Base-by-base conservation (phyloP, 2,797 vertebrate species). In the Xerus rutilus region DNA sequence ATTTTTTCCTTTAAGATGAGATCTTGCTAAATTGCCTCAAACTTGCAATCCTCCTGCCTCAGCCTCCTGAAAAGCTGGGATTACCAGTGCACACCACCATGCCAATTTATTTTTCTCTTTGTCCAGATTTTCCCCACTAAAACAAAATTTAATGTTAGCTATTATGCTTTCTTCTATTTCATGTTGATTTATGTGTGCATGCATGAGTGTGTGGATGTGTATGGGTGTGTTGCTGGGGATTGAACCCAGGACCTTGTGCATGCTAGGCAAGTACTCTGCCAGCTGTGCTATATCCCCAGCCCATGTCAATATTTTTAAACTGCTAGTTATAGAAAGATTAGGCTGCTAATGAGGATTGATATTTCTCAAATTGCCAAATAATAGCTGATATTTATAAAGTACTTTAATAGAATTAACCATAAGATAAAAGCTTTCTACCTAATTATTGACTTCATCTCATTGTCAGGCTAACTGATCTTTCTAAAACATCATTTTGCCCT, bases 401-500 rank as follows among this genome's bases (percentile, higher is more conserved):
- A 8, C 28, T 30, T 86, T 95, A 92, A 64, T 54, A 77, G 32
- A 94, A 65, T 97, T 90, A 92, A 67, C 43, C 0, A 0, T 54
- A 82, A 25, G 47, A 54, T 94, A 92, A 95, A 93, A 20, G 96
- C 64, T 45, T 70, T 91, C 49, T 73, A 54, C 43, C n/a, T 57
- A 76, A 8, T 76, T 54, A 74, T 67, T 77, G 84, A 79, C 54
- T 95, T 23, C 57, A 67, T 84, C 82, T 82, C 84, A 79, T 73
- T 85, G 13, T 81, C 35, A 85, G 64, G 54, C 35, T 95, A 82
- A 62, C 89, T 84, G n/a, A 70, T 94, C 57, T 91, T 94, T 79
- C 62, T 89, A 79, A 94, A 96, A 45, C 93, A 74, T 3, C 17
- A 93, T 92, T 77, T 76, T 95, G 59, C 67, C 59, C 43, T 95